phyloP scores from a whole-genome alignment of 2,113 vertebrate genomes.

The Neotragus pygmaeus region DNA sequence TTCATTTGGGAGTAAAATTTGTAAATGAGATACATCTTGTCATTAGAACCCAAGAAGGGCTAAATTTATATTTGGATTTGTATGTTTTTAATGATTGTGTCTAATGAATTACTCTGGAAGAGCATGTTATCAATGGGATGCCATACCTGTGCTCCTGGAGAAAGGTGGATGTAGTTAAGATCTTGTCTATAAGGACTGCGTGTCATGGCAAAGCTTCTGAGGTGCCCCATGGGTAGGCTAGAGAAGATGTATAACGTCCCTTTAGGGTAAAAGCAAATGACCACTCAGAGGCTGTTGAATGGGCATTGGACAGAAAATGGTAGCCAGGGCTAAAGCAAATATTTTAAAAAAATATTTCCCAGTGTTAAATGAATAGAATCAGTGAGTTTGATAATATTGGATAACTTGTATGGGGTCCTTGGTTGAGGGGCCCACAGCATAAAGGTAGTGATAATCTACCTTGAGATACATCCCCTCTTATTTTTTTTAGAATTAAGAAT shows the following conservation, averaged over 20 bases:
- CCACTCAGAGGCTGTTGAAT: neutral
- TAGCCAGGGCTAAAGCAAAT: neutral
- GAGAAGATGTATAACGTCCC: neutral
- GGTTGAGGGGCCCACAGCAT: neutral
- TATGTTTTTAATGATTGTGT: neutral
- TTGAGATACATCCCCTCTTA: neutral
- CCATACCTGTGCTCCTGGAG: neutral
- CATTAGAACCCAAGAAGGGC: neutral
- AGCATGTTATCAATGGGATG: neutral
- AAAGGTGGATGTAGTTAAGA: neutral
- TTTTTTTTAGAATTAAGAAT: neutral
- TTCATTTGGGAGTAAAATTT: neutral
- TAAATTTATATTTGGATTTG: neutral
- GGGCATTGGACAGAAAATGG: neutral
- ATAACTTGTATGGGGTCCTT: neutral
- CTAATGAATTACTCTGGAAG: neutral
- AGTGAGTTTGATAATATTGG: neutral
- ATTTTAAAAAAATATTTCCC: neutral
- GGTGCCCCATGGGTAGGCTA: neutral
- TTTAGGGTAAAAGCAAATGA: neutral
- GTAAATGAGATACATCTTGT: neutral
- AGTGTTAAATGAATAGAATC: neutral
- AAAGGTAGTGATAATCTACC: neutral
- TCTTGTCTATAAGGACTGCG: neutral
- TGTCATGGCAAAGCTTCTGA: neutral